phyloP scores from a whole-genome alignment of 2,113 vertebrate genomes.

The Clarias batrachus region DNA sequence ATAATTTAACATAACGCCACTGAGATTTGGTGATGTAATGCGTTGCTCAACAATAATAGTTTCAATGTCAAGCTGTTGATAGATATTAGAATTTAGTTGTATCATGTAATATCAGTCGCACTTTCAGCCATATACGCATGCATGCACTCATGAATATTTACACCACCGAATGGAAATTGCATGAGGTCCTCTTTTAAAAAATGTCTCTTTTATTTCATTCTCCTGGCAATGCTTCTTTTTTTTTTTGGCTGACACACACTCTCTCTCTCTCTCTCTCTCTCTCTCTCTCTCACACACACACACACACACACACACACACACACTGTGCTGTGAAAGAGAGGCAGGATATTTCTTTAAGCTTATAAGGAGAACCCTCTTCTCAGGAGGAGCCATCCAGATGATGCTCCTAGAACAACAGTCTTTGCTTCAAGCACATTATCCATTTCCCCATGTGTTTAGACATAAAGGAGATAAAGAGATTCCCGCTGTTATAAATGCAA shows the following conservation, averaged over 20 bases:
- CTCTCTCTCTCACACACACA: not conserved
- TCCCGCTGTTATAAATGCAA: constrained; percentile 6
- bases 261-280: not conserved
- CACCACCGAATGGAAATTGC: not conserved
- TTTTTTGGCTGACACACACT: not conserved
- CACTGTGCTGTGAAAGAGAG: not conserved
- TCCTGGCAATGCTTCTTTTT: not conserved
- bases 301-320: too few species aligned
- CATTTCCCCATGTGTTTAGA: not conserved
- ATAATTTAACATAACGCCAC: not conserved
- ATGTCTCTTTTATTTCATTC: not conserved
- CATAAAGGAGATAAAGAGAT: not conserved
- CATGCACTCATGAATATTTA: not conserved
- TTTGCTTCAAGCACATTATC: constrained; percentile 3
- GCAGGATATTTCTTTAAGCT: constrained; percentile 26
- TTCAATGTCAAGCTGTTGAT: not conserved
- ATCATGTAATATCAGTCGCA: not conserved
- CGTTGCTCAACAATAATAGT: not conserved
- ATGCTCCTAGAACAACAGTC: constrained; percentile 30
- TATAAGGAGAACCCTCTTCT: constrained; percentile 24
- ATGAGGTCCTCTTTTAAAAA: not conserved
- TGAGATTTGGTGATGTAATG: not conserved
- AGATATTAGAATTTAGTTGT: not conserved
- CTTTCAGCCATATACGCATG: not conserved
- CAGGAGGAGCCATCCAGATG: constrained; percentile 29